These are phyloP conservation scores for Perodicticus potto DNA, from an alignment of 2,797 vertebrate genomes.

Conservation along the genomic window DNA sequence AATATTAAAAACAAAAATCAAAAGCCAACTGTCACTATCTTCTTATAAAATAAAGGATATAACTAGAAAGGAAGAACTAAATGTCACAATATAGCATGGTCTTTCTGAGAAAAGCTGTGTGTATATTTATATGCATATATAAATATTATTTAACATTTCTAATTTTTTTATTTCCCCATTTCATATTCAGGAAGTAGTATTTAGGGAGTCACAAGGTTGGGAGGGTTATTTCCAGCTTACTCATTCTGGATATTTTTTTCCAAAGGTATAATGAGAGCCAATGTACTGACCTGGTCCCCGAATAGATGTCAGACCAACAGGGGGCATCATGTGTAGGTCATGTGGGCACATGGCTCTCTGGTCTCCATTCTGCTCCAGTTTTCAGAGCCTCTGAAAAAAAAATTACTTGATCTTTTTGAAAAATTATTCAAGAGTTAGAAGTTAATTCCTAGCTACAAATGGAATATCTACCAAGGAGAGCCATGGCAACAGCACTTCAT, in stretches of 20 bases:
- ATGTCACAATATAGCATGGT: not conserved
- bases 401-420: not conserved
- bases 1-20: constrained; percentile 23
- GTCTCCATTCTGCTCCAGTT: not conserved
- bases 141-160: not conserved
- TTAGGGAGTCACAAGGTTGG: not conserved
- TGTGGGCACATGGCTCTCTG: not conserved
- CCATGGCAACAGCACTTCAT: rapidly evolving
- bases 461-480: not conserved
- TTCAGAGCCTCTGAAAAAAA: not conserved
- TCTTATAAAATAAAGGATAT: not conserved
- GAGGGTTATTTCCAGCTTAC: not conserved
- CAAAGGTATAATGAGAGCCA: not conserved
- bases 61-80: not conserved
- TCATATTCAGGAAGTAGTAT: not conserved
- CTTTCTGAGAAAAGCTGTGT: not conserved
- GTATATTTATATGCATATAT: not conserved
- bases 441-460: not conserved
- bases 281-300: not conserved
- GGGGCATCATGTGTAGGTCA: not conserved
- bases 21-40: not conserved
- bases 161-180: not conserved
- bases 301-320: not conserved
- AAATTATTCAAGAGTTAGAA: not conserved
- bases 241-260: not conserved